Conservation (phyloP, 2,888 invertebrate species). For the Terebella lapidaria region DNA sequence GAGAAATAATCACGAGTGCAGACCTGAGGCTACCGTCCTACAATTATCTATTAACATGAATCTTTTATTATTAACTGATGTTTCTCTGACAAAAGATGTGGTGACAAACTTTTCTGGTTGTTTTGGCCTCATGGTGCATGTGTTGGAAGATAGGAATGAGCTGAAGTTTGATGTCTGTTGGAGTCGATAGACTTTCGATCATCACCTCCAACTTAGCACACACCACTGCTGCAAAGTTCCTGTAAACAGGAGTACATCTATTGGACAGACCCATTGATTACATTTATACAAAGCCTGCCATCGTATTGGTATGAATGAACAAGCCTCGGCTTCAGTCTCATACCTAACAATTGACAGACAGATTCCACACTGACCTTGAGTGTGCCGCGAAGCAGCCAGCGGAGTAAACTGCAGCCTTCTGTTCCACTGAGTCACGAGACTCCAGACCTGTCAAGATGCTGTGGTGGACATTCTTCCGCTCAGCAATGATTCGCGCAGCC, state of each 20-base stretch:
- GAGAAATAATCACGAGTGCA: too few species aligned
- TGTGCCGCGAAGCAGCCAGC: slow-evolving; percentile 90
- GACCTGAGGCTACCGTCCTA: too few species aligned
- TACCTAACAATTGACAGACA: too few species aligned
- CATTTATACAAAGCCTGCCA: background rate
- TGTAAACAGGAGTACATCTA: slow-evolving; percentile 43
- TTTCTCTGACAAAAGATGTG: too few species aligned
- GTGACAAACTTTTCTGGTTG: background rate
- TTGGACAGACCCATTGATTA: background rate
- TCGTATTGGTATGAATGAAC: background rate
- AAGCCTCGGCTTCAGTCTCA: too few species aligned
- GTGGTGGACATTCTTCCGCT: slow-evolving; percentile 91
- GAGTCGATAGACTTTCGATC: slow-evolving; percentile 88
- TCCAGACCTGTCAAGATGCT: slow-evolving; percentile 85
- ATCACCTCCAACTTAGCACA: slow-evolving; percentile 91
- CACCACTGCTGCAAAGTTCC: slow-evolving; percentile 92
- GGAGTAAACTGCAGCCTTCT: slow-evolving; percentile 92
- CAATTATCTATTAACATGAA: too few species aligned
- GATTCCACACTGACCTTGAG: slow-evolving; percentile 78
- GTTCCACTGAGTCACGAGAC: slow-evolving; percentile 91
- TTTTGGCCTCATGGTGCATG: slow-evolving; percentile 75
- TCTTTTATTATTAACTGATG: too few species aligned
- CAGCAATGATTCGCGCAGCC: slow-evolving; percentile 87
- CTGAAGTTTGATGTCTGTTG: slow-evolving; percentile 83
- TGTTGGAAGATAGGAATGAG: slow-evolving; percentile 85